These are phyloP conservation scores for Huso huso DNA, from an alignment of 2,797 vertebrate species.

Conservation along the genomic window DNA sequence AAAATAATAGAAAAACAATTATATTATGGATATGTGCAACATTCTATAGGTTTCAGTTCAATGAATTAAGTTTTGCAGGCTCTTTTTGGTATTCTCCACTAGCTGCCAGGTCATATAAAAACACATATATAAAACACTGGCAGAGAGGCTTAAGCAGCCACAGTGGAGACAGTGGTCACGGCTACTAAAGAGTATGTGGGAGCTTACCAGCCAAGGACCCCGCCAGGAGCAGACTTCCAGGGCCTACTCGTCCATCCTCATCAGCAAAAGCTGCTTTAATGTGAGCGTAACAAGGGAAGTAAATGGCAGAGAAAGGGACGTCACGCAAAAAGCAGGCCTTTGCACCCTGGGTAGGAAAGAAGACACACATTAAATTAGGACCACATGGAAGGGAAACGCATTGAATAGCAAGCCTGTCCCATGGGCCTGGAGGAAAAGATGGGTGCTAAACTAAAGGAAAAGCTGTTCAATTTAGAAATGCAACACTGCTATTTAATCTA, in stretches of 20 bases:
- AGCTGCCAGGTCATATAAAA: constrained; percentile 26
- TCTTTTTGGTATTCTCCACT: constrained; percentile 29
- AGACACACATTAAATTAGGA: not conserved
- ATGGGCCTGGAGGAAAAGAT: too few species aligned
- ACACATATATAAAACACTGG: constrained; percentile 39
- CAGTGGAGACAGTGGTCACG: constrained; percentile 63
- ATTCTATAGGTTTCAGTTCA: constrained; percentile 25
- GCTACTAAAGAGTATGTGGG: constrained; percentile 31
- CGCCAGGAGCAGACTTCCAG: constrained; percentile 70
- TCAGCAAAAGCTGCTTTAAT: constrained; percentile 60
- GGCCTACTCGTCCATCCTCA: constrained; percentile 65
- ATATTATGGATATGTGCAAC: not conserved
- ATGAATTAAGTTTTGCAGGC: constrained; percentile 14
- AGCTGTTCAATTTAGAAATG: too few species aligned
- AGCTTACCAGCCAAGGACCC: constrained; percentile 77
- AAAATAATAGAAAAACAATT: not conserved
- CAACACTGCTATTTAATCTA: too few species aligned
- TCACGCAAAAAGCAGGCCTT: constrained; percentile 82
- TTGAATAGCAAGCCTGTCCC: too few species aligned
- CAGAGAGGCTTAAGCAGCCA: constrained; percentile 55
- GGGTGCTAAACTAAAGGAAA: too few species aligned
- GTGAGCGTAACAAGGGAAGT: constrained; percentile 78
- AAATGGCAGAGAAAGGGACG: constrained; percentile 84
- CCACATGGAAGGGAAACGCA: too few species aligned
- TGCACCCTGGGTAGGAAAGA: constrained; percentile 57